A percentile compares a stretch with the other conserved stretches of the same genome.
phyloP scores from a whole-genome alignment of 2,888 invertebrate species.

The Sminthurides aquaticus region DNA sequence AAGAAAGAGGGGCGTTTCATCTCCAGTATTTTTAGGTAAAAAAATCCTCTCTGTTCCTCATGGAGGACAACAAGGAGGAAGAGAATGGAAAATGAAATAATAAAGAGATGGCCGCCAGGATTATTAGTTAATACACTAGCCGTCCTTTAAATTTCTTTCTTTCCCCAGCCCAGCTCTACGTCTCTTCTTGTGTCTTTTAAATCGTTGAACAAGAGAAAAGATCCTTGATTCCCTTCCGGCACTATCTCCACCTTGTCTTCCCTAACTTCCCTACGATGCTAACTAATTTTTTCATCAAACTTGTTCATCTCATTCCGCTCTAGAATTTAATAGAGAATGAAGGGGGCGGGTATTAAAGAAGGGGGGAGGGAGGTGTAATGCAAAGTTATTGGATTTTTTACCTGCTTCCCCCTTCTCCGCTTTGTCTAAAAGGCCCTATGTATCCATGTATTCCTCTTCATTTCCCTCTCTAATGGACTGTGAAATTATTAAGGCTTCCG shows the following conservation, averaged over 20 bases:
- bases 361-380: not conserved
- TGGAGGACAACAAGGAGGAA: too few species aligned
- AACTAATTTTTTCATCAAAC: not conserved
- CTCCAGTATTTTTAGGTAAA: not conserved
- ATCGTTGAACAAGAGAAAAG: too few species aligned
- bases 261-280: too few species aligned
- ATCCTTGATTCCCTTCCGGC: too few species aligned
- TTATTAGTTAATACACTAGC: not conserved
- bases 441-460: too few species aligned
- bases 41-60: not conserved
- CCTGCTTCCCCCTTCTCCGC: not conserved
- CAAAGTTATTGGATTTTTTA: not conserved
- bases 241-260: too few species aligned
- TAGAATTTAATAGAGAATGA: not conserved
- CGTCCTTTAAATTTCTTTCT: too few species aligned
- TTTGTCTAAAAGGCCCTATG: not conserved
- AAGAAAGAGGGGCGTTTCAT: not conserved
- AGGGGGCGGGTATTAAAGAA: not conserved
- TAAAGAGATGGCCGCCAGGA: conserved; percentile 24
- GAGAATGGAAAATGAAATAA: conserved; percentile 25
- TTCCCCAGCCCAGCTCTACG: too few species aligned
- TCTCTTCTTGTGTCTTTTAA: too few species aligned
- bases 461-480: too few species aligned
- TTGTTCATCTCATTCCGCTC: too few species aligned
- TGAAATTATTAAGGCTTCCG: not conserved